Conservation (phyloP, 2,113 vertebrate species). For the Elephas maximus region DNA sequence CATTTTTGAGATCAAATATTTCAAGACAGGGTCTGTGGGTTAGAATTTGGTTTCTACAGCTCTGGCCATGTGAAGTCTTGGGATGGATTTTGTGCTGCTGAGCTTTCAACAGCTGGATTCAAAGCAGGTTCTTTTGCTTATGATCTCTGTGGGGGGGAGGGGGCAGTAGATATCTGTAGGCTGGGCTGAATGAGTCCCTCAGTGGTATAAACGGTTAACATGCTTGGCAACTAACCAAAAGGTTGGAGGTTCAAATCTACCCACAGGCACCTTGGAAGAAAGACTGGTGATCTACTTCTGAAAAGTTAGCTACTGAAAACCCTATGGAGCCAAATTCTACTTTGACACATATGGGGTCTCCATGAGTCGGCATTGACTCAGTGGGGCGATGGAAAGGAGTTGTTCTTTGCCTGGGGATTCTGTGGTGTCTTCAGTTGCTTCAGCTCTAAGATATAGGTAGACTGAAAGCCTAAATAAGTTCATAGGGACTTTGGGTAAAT, state of each 20-base stretch:
- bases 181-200: background rate
- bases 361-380: background rate
- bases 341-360: background rate
- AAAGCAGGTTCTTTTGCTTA: background rate
- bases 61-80: background rate
- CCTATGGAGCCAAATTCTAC: background rate
- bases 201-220: background rate
- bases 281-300: background rate
- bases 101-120: background rate
- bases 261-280: background rate
- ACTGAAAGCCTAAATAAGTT: background rate
- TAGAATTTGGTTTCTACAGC: background rate
- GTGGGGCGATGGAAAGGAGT: background rate
- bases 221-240: background rate
- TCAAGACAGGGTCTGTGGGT: background rate
- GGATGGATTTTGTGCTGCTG: background rate
- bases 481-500: background rate
- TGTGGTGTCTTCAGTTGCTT: background rate
- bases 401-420: background rate
- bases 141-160: background rate
- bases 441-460: background rate
- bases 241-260: background rate
- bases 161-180: background rate
- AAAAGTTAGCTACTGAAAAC: background rate
- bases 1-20: slow-evolving; percentile 1